These are phyloP conservation scores for Triplophysa dalaica DNA, from an alignment of 2,113 vertebrate genomes.

Conservation along the genomic window DNA sequence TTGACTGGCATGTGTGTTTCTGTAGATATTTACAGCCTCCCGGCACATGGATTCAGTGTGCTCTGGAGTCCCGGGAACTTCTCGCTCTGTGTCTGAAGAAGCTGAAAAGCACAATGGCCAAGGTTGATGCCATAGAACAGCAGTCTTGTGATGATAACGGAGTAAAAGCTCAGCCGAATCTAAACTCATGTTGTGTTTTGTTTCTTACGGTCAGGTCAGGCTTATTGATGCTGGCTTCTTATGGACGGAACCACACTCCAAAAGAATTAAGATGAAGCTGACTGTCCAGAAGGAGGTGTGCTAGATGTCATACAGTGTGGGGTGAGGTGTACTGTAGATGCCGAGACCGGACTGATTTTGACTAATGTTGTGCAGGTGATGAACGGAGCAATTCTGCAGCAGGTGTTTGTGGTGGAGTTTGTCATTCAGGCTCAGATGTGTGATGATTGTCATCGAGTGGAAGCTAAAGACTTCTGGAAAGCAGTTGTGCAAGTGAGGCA, in stretches of 20 bases:
- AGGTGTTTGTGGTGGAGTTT: constrained; percentile 94
- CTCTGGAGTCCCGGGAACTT: constrained; percentile 94
- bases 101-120: constrained; percentile 82
- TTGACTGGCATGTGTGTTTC: not conserved
- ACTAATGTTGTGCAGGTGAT: constrained; percentile 79
- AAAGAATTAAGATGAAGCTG: constrained; percentile 93
- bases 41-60: constrained; percentile 87
- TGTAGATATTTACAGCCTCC: constrained; percentile 93
- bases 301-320: not conserved
- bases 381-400: constrained; percentile 95
- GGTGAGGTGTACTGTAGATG: not conserved
- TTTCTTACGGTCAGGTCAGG: constrained; percentile 78
- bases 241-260: constrained; percentile 98
- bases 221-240: constrained; percentile 95
- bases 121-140: constrained; percentile 58
- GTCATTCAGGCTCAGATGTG: constrained; percentile 91
- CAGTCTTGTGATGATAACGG: too few relatives aligned
- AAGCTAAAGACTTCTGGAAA: constrained; percentile 99
- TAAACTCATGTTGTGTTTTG: not conserved
- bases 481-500: constrained; percentile 94
- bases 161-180: not conserved
- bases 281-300: constrained; percentile 96
- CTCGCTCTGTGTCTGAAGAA: constrained; percentile 94
- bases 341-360: not conserved
- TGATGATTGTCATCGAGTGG: constrained; percentile 94